Base-by-base conservation (phyloP, 2,888 invertebrate species). In the Acleris laterana region DNA sequence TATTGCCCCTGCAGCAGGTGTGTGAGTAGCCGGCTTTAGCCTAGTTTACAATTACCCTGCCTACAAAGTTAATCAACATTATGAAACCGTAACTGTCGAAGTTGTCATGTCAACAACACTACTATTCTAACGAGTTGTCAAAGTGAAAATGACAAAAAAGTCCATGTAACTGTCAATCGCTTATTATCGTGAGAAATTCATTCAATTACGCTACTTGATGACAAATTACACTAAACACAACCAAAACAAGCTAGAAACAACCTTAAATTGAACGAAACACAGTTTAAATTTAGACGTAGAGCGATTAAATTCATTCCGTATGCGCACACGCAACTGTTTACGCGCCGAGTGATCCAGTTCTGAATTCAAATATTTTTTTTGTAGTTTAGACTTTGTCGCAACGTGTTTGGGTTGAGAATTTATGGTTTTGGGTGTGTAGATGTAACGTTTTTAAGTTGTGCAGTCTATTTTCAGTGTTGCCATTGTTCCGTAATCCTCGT, bases 161-260 rank as follows among this genome's bases (percentile, higher is more conserved):
- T 22, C 19, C 55, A 17, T 55, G 42, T 17, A 56, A 51, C 56
- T 9, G 46, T 50, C 60, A 42, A 49, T 7, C 53, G 44, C 13
- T 63, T 49, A 66, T 57, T 16, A 16, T 17, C 61, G 65, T 66
- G 65, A 46, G 65, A 66, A 66, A 55, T 19, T 55, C 65, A 22
- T 51, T 66, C 65, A 66, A 61, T 66, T 61, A 60, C 25, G 13
- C 38, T 13, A 9, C 13, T 7, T 49, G 61, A 56, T 66, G 65
- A 66, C 65, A 66, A 66, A 51, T 61, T 66, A 28, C 51, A 56
- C 50, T 56, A n/a, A 46, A 51, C 22, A 19, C 38, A 13, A 13
- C 17, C 16, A 3, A 4, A 3, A 19, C 44, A 56, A 5, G 6
- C 9, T 13, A 38, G 51, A 56, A 7, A 11, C 13, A 0, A 51